A percentile compares a stretch with the other conserved stretches of the same genome.
Conservation (phyloP, 2,797 vertebrate species). For the Antrozous pallidus region DNA sequence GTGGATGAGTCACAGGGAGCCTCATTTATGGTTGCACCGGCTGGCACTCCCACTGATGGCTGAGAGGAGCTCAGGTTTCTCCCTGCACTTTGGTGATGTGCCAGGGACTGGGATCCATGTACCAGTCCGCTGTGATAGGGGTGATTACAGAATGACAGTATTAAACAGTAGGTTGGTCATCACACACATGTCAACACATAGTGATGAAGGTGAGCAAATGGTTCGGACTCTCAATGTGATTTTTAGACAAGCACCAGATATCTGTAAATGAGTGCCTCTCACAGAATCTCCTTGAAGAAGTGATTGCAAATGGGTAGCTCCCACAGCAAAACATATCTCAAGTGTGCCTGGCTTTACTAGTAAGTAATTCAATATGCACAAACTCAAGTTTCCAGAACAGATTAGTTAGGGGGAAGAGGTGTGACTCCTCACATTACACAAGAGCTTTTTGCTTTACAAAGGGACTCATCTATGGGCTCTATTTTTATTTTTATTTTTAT, state of each 20-base stretch:
- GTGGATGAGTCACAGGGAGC: constrained; percentile 73
- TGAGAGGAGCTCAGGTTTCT: neutral
- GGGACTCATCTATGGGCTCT: neutral
- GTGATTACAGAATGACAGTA: neutral
- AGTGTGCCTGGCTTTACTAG: neutral
- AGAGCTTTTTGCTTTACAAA: neutral
- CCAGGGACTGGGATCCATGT: neutral
- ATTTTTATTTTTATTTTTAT: too few species aligned
- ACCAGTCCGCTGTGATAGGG: neutral
- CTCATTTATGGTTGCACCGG: constrained; percentile 51
- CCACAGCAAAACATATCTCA: neutral
- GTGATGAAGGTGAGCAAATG: rapidly evolving
- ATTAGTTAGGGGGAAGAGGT: neutral
- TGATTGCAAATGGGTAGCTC: neutral
- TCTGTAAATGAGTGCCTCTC: neutral
- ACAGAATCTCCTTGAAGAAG: neutral
- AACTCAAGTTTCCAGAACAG: neutral
- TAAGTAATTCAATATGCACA: neutral
- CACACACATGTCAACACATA: neutral
- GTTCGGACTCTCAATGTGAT: neutral
- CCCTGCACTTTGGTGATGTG: neutral
- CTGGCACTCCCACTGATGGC: constrained; percentile 21
- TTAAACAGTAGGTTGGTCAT: neutral
- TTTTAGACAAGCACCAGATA: neutral
- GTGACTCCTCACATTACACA: neutral